Base-by-base conservation (phyloP, 2,888 invertebrate genomes). In the Ormyrus pomaceus region DNA sequence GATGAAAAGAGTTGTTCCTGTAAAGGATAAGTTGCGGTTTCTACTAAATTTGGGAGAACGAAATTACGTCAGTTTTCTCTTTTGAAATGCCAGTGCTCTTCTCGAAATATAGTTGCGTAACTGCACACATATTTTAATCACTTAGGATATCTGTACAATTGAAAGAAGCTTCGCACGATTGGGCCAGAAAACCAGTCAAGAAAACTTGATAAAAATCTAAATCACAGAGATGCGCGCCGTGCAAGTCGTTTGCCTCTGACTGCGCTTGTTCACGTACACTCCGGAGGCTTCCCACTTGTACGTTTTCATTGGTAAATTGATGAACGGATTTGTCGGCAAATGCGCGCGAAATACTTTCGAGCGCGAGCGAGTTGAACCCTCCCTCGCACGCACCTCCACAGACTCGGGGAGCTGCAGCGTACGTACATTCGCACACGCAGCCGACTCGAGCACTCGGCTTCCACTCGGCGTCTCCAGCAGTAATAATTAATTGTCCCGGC, bases 401-500 rank as follows among this genome's bases (percentile, higher is more conserved):
- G 34, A 34, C 34, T 4, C 34, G 34, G 34, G 3, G 34, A 34
- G 34, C 13, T 13, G 13, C 46, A 13, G 50, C 45, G 19, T 6
- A 45, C 68, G 19, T 10, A 50, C 7, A 13, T 65, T n/a, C 68
- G 9, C 75, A 19, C 53, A 4, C 4, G 53, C 55, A 10, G 13
- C 1, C 5, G 58, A 61, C 55, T 34, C 46, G 62, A 62, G 76
- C 61, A 55, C 76, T 56, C 45, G 59, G 53, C 59, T 68, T 19
- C 19, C n/a, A 7, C 48, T 53, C 11, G 19, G 76, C 75, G 77
- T 75, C 64, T 76, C 68, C 34, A 4, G 70, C 79, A 75, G 78
- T 77, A 80, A 83, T 82, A 83, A 83, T 81, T 81, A 81, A 81
- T 81, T 66, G 81, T 77, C 73, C 50, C 70, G 34, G 55, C 69